Conservation (phyloP, 2,888 invertebrate species). For the Ornithoptera alexandrae region DNA sequence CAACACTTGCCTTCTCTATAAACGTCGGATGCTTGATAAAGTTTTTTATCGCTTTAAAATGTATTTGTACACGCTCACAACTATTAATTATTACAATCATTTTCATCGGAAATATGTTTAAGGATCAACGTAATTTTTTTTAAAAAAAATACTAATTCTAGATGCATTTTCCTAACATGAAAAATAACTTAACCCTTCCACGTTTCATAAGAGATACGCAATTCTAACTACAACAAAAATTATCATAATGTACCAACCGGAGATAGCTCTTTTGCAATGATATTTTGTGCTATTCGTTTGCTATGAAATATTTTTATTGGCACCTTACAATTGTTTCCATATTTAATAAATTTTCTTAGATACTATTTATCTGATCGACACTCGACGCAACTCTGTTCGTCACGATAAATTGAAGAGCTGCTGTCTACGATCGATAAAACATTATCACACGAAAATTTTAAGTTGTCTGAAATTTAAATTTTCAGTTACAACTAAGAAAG, state of each 20-base stretch:
- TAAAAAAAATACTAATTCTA: too few relatives aligned
- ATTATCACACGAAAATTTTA: slow-evolving; percentile 19
- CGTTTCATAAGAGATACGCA: too few relatives aligned
- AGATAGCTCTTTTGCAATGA: too few relatives aligned
- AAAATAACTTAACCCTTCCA: too few relatives aligned
- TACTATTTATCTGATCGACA: slow-evolving; percentile 15
- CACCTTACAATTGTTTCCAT: background rate
- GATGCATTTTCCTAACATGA: too few relatives aligned
- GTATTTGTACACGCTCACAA: background rate
- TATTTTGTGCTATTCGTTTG: background rate
- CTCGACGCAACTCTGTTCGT: slow-evolving; percentile 15
- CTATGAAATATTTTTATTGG: background rate
- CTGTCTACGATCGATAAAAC: slow-evolving; percentile 21
- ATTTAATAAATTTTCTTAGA: slow-evolving; percentile 5
- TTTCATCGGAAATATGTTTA: too few relatives aligned
- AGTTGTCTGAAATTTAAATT: slow-evolving; percentile 2
- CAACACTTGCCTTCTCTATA: slow-evolving; percentile 27
- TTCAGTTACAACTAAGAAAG: slow-evolving; percentile 14
- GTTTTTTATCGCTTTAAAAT: background rate
- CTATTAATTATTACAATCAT: background rate
- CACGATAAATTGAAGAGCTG: slow-evolving; percentile 23
- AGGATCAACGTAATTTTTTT: too few relatives aligned
- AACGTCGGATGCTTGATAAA: slow-evolving; percentile 26
- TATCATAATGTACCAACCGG: too few relatives aligned
- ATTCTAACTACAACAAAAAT: too few relatives aligned